Evolutionary conservation across 2,888 invertebrate species (phyloP).

Genomic region (Campaea margaritaria): DNA sequence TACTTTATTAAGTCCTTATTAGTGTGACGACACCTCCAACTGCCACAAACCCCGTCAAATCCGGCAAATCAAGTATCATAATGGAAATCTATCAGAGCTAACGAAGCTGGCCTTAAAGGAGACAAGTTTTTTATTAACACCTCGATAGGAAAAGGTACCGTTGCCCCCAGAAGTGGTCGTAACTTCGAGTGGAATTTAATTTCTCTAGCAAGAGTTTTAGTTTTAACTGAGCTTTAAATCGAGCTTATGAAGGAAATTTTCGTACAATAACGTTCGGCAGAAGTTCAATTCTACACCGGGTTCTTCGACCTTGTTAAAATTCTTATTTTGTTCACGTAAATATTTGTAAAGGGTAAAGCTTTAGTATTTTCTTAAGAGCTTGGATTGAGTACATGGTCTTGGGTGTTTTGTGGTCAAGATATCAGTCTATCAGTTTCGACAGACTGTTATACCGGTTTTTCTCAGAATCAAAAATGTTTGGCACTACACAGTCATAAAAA

Average conservation of each 20-base stretch:
- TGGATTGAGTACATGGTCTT: too few species aligned
- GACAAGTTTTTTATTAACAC: conserved; percentile 41
- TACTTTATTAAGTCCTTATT: too few species aligned
- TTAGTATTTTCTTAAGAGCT: too few species aligned
- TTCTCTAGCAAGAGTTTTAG: conserved; percentile 1
- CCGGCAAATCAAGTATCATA: neutral
- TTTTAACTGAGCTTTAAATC: conserved; percentile 2
- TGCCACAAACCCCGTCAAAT: neutral
- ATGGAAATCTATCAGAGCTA: conserved; percentile 4
- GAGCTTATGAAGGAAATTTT: neutral
- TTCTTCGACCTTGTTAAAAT: too few species aligned
- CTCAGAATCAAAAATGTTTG: neutral
- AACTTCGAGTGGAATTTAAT: conserved; percentile 13
- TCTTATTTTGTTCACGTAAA: too few species aligned
- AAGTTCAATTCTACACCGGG: too few species aligned
- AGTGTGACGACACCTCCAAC: too few species aligned
- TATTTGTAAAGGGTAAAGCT: too few species aligned
- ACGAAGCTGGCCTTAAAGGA: conserved; percentile 11
- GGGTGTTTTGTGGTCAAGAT: too few species aligned
- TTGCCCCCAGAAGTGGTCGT: conserved; percentile 24
- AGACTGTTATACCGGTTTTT: too few species aligned
- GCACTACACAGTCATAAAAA: neutral
- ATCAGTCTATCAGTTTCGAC: too few species aligned
- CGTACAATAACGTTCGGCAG: too few species aligned
- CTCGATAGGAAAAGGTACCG: conserved; percentile 32